Evolutionary conservation across 23 tunicate species (phyloP).

Genomic region (Trididemnum miniatum): DNA sequence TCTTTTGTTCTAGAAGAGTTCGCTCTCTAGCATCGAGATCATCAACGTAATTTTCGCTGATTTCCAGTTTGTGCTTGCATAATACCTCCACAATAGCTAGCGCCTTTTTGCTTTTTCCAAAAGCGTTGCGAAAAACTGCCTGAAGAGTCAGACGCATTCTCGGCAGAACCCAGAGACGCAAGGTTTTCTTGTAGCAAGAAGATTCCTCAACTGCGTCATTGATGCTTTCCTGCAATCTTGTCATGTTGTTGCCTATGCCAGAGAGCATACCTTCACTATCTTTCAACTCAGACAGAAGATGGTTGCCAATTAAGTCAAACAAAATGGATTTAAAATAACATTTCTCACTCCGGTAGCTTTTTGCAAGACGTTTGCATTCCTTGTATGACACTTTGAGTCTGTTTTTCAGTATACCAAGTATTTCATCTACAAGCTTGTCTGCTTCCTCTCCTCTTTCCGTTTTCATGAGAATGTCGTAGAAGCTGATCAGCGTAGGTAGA

Average conservation of each 20-base stretch:
- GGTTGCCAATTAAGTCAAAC: background rate
- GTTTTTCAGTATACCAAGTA: background rate
- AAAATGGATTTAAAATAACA: background rate
- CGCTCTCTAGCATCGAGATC: background rate
- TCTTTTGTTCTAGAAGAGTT: background rate
- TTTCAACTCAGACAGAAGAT: background rate
- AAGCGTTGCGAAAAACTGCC: background rate
- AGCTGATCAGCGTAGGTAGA: background rate
- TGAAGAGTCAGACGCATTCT: background rate
- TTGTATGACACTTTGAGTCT: background rate
- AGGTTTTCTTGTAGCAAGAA: background rate
- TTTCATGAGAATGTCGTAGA: background rate
- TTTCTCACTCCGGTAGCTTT: background rate
- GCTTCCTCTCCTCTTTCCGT: background rate
- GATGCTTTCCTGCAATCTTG: background rate
- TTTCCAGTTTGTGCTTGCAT: background rate
- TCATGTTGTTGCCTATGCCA: background rate
- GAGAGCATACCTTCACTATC: background rate
- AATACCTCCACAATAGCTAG: background rate
- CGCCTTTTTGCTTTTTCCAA: slow-evolving; percentile 5
- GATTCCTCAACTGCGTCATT: background rate
- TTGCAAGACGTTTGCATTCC: background rate
- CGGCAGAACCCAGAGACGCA: slow-evolving; percentile 5
- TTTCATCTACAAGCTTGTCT: background rate
- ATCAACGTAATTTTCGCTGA: background rate